Conservation (phyloP, 2,113 vertebrate genomes). For the Dicerorhinus sumatrensis region DNA sequence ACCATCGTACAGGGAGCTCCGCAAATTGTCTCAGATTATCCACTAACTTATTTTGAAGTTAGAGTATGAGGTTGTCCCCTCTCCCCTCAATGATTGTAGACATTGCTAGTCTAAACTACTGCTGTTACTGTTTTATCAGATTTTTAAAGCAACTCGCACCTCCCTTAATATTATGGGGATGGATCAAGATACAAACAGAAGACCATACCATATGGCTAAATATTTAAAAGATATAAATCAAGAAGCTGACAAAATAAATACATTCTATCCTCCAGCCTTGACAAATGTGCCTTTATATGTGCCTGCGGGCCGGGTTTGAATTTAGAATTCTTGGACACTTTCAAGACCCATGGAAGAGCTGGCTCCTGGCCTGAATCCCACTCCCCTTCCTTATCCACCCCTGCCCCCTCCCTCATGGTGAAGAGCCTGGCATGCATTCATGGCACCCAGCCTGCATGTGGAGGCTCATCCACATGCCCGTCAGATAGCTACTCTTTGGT, state of each 20-base stretch:
- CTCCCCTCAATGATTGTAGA: neutral
- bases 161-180: neutral
- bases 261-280: neutral
- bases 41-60: neutral
- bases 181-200: neutral
- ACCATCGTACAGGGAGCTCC: neutral
- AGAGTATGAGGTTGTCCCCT: neutral
- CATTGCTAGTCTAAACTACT: neutral
- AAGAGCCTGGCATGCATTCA: neutral
- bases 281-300: neutral
- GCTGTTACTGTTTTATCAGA: neutral
- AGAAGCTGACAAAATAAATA: neutral
- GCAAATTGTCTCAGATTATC: neutral
- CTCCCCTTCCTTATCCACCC: neutral
- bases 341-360: neutral
- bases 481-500: neutral
- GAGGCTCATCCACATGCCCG: neutral
- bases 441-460: neutral
- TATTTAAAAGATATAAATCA: neutral
- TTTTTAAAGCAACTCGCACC: neutral
- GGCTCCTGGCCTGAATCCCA: rapidly evolving
- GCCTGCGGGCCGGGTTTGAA: neutral
- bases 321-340: neutral
- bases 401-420: neutral
- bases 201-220: neutral